Conservation (phyloP, 1,140 invertebrate genomes). For the Phocides pigmalion region DNA sequence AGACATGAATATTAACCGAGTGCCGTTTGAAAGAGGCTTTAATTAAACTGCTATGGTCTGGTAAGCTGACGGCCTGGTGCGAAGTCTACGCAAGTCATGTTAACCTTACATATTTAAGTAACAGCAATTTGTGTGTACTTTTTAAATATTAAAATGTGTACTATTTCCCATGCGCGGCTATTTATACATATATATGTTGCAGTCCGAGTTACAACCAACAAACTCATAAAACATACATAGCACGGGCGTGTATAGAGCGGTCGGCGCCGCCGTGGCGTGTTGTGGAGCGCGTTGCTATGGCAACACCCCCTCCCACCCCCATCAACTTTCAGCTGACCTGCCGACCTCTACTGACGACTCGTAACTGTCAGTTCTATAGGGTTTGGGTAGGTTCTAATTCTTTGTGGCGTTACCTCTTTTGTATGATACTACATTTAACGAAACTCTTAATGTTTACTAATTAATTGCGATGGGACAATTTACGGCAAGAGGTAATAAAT, state of each 20-base stretch:
- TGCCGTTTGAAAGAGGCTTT: constrained; percentile 12
- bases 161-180: constrained; percentile 48
- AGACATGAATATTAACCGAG: constrained; percentile 24
- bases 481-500: constrained; percentile 36
- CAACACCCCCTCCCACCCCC: constrained; percentile 55
- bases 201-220: constrained; percentile 61
- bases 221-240: constrained; percentile 75
- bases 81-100: constrained; percentile 12
- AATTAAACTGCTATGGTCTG: constrained; percentile 25
- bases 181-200: constrained; percentile 55
- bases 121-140: constrained; percentile 36
- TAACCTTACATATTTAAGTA: constrained; percentile 17
- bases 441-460: constrained; percentile 17
- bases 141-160: constrained; percentile 64
- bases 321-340: constrained; percentile 69
- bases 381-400: constrained; percentile 47
- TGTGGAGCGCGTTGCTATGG: constrained; percentile 74
- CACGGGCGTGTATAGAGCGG: constrained; percentile 54
- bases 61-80: not conserved
- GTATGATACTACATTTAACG: constrained; percentile 22
- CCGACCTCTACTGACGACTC: constrained; percentile 70
- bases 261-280: constrained; percentile 77
- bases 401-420: constrained; percentile 15
- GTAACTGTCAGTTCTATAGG: constrained; percentile 66
- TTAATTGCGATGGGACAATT: constrained; percentile 18